Evolutionary conservation across 2,888 invertebrate genomes (phyloP).

Genomic region (Tetramorium bicarinatum): DNA sequence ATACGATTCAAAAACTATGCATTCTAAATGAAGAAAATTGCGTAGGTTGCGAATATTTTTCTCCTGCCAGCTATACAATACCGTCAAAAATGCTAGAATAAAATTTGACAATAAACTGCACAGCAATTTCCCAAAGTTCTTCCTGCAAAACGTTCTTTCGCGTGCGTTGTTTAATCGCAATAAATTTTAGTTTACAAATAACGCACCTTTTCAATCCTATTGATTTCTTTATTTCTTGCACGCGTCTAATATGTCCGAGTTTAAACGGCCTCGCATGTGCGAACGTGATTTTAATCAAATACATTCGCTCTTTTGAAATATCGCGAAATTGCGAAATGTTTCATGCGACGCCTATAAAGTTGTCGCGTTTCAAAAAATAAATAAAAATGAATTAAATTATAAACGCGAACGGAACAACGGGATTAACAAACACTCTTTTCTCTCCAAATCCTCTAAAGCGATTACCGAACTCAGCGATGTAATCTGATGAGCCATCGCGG

Average conservation of each 20-base stretch:
- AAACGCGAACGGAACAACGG: too few species aligned
- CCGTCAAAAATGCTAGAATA: background rate
- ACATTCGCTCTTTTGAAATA: background rate
- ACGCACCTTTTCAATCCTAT: slow-evolving; percentile 1
- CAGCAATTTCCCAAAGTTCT: slow-evolving; percentile 1
- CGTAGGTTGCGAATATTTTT: background rate
- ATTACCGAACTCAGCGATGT: background rate
- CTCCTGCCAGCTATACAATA: background rate
- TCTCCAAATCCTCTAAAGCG: background rate
- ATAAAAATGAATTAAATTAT: background rate
- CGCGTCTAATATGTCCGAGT: background rate
- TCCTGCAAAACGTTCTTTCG: background rate
- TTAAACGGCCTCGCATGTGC: background rate
- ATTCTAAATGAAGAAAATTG: slow-evolving; percentile 7
- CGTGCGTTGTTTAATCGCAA: background rate
- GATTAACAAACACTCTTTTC: background rate
- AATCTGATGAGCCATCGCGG: background rate
- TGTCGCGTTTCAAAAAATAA: background rate
- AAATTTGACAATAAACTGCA: slow-evolving; percentile 25
- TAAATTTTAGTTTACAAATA: background rate
- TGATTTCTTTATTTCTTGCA: background rate
- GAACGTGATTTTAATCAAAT: background rate
- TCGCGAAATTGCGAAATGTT: background rate
- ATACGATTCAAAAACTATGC: slow-evolving; percentile 14
- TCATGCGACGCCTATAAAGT: background rate